Evolutionary conservation across 1,140 invertebrate species (phyloP).

Genomic region (Agrilus planipennis): DNA sequence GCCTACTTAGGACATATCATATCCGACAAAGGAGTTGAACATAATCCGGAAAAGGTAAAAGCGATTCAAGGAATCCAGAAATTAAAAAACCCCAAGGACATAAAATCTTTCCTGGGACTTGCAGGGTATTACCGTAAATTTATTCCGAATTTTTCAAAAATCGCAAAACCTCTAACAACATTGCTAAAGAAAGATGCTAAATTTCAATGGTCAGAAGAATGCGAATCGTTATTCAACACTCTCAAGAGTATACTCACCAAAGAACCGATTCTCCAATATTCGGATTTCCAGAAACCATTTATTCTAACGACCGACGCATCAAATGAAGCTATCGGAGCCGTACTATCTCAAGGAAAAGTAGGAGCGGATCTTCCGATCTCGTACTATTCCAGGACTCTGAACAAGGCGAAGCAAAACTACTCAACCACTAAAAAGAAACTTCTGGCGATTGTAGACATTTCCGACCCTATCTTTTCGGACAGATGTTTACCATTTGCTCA

Average conservation of each 20-base stretch:
- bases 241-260: conserved; percentile 24
- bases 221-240: conserved; percentile 17
- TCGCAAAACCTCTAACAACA: conserved; percentile 20
- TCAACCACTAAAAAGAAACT: conserved; percentile 26
- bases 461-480: conserved; percentile 8
- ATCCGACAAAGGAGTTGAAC: no score
- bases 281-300: conserved; percentile 29
- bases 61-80: no score
- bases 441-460: conserved; percentile 26
- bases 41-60: no score
- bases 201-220: conserved; percentile 11
- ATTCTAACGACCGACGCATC: conserved; percentile 32
- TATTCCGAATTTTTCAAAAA: conserved; percentile 21
- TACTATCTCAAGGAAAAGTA: conserved; percentile 21
- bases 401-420: conserved; percentile 21
- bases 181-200: conserved; percentile 19
- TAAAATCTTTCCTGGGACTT: conserved; percentile 5
- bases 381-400: conserved; percentile 26
- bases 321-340: conserved; percentile 27
- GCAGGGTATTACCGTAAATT: conserved; percentile 26
- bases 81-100: neutral
- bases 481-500: conserved; percentile 7
- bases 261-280: conserved; percentile 22
- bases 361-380: conserved; percentile 25
- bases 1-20: no score